phyloP scores from a whole-genome alignment of 2,797 vertebrate species.

The Tamandua tetradactyla region DNA sequence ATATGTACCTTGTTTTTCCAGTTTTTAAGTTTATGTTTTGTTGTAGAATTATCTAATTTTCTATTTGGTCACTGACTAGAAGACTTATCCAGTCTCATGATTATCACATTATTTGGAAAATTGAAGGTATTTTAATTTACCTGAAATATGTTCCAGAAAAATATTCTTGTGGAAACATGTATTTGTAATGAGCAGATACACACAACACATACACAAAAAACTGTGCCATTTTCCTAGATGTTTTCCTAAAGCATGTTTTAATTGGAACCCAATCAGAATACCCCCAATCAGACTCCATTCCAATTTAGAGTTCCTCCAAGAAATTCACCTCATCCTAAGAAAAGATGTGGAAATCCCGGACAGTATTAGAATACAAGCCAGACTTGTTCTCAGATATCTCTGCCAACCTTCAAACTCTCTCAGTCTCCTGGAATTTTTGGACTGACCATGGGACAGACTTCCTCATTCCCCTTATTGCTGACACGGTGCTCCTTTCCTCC shows the following conservation, averaged over 20 bases:
- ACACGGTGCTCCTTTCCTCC: not conserved
- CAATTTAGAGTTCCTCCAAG: not conserved
- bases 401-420: not conserved
- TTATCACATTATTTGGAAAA: conserved; percentile 38
- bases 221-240: not conserved
- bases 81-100: not conserved
- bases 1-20: not conserved
- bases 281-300: not conserved
- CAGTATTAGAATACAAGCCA: not conserved
- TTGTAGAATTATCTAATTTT: conserved; percentile 22
- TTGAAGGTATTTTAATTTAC: conserved; percentile 44
- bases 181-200: conserved; percentile 36
- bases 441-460: not conserved
- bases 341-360: not conserved
- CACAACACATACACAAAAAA: not conserved
- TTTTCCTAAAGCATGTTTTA: conserved; percentile 18
- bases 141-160: conserved; percentile 28
- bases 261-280: not conserved
- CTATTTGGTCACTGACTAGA: conserved; percentile 37
- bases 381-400: not conserved
- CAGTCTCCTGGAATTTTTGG: not conserved
- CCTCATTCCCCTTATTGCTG: not conserved
- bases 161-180: conserved; percentile 24
- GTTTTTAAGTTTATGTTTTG: conserved; percentile 31
- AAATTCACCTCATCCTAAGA: not conserved